Evolutionary conservation across 2,113 vertebrate species (phyloP).

Genomic region (Poecile atricapillus): DNA sequence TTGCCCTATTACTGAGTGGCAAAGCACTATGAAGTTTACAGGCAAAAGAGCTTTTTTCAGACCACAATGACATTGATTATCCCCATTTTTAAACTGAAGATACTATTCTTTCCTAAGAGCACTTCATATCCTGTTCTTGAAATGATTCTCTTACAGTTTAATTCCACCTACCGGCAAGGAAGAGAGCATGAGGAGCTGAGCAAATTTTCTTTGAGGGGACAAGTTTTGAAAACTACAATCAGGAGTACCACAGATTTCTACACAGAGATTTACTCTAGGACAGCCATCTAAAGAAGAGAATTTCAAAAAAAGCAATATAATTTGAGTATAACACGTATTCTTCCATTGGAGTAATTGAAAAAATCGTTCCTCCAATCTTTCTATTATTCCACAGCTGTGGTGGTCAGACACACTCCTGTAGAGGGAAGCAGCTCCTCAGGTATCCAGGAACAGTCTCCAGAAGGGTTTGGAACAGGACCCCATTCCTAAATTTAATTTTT

Average conservation of each 20-base stretch:
- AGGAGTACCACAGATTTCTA: neutral
- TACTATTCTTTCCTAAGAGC: accelerated
- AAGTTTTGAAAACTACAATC: neutral
- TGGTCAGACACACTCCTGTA: conserved; percentile 16
- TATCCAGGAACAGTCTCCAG: neutral
- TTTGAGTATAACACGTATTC: accelerated
- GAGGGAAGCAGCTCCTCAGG: conserved; percentile 55
- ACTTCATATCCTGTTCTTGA: neutral
- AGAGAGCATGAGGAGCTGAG: accelerated
- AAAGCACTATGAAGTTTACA: neutral
- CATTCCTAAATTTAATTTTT: neutral
- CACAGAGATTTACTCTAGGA: neutral
- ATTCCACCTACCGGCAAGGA: neutral
- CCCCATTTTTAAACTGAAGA: neutral
- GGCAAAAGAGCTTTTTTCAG: neutral
- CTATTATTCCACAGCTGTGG: neutral
- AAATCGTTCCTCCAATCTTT: neutral
- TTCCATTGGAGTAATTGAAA: neutral
- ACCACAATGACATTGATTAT: neutral
- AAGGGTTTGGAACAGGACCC: neutral
- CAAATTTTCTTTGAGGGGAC: neutral
- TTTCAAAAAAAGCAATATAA: neutral
- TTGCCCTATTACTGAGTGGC: neutral
- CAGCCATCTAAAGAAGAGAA: neutral
- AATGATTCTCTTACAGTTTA: neutral